phyloP scores from a whole-genome alignment of 2,113 vertebrate genomes.

The Camarhynchus parvulus region DNA sequence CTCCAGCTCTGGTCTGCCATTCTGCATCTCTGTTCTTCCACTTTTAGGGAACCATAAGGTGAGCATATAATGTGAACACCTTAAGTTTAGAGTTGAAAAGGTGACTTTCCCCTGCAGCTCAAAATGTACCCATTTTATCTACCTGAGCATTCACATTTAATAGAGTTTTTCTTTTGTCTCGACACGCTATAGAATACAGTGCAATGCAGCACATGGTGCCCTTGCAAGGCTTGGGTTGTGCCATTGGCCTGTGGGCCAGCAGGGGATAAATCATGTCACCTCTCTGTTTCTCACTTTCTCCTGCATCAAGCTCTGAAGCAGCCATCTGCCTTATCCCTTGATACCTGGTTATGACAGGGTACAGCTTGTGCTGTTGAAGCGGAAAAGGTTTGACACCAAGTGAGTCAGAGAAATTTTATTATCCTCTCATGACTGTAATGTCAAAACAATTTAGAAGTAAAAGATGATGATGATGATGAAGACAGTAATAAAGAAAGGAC shows the following conservation, averaged over 20 bases:
- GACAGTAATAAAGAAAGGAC: neutral
- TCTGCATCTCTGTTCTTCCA: neutral
- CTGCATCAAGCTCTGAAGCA: neutral
- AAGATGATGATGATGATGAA: neutral
- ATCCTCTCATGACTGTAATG: neutral
- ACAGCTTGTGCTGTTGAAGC: neutral
- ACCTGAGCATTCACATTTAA: neutral
- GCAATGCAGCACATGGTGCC: accelerated
- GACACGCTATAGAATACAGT: neutral
- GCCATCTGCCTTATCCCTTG: neutral
- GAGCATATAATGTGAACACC: neutral
- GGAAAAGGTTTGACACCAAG: neutral
- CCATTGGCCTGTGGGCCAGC: accelerated
- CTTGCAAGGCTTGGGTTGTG: neutral
- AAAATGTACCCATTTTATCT: neutral
- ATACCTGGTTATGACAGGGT: neutral
- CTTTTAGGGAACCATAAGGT: neutral
- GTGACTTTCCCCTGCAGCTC: neutral
- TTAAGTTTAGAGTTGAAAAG: neutral
- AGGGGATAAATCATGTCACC: neutral
- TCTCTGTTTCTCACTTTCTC: neutral
- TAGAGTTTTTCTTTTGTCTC: neutral
- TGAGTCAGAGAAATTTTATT: neutral
- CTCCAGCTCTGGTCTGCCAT: neutral
- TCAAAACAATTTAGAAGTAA: neutral